phyloP scores from a whole-genome alignment of 2,113 vertebrate genomes.

The Perccottus glenii region DNA sequence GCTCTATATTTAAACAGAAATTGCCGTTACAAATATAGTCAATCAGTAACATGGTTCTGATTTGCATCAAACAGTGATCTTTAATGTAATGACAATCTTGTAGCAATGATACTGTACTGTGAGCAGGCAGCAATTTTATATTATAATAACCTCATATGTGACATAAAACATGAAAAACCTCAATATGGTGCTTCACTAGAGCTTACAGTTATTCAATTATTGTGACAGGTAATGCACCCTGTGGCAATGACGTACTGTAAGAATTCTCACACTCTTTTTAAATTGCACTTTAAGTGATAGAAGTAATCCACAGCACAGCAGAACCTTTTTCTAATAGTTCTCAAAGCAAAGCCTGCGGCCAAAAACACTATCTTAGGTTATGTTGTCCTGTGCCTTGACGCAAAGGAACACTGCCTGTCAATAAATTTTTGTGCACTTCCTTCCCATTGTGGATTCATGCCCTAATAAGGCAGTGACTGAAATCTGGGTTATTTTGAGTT shows the following conservation, averaged over 20 bases:
- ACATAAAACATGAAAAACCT: conserved; percentile 3
- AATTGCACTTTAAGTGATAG: conserved; percentile 21
- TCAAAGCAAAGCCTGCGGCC: conserved; percentile 25
- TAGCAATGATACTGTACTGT: neutral
- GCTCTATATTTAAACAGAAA: too few relatives aligned
- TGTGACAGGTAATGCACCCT: conserved; percentile 38
- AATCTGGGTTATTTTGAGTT: conserved; percentile 96
- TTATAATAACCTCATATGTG: conserved; percentile 12
- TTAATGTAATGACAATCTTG: conserved; percentile 5
- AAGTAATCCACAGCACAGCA: conserved; percentile 11
- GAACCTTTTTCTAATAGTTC: conserved; percentile 25
- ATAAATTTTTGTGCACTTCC: conserved; percentile 86
- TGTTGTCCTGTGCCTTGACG: conserved; percentile 65
- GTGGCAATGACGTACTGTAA: conserved; percentile 28
- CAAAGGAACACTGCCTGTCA: conserved; percentile 83
- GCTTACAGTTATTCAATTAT: conserved; percentile 43
- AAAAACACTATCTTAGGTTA: conserved; percentile 57
- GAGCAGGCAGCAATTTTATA: conserved; percentile 15
- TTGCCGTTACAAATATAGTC: too few relatives aligned
- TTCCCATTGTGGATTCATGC: conserved; percentile 85
- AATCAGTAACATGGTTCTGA: too few relatives aligned
- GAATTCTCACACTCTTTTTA: conserved; percentile 32
- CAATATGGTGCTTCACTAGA: conserved; percentile 22
- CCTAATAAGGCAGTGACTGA: conserved; percentile 93
- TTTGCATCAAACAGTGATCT: neutral